A percentile compares a stretch with the other conserved stretches of the same genome.
phyloP scores from a whole-genome alignment of 2,797 vertebrate genomes.

The Poeciliopsis infans region DNA sequence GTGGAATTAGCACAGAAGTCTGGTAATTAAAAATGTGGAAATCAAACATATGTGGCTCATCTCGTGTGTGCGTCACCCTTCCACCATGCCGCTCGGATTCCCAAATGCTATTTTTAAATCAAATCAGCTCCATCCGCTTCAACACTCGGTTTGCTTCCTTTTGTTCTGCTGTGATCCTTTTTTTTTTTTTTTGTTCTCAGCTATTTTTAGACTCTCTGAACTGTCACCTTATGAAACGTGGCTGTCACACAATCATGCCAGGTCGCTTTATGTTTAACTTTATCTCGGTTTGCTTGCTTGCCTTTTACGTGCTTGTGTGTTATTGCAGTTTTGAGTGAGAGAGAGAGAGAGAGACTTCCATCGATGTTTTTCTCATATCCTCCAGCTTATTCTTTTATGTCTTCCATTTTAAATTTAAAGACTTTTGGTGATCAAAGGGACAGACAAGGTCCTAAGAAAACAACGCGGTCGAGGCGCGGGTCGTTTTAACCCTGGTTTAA shows the following conservation, averaged over 20 bases:
- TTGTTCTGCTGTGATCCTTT: slow-evolving; percentile 60
- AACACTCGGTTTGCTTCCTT: slow-evolving; percentile 35
- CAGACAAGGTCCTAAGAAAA: slow-evolving; percentile 33
- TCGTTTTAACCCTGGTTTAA: not conserved
- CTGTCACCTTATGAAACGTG: slow-evolving; percentile 49
- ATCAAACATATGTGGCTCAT: slow-evolving; percentile 60
- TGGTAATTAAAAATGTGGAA: slow-evolving; percentile 64
- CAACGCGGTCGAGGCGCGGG: slow-evolving; percentile 12
- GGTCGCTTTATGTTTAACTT: slow-evolving; percentile 34
- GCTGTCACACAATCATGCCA: slow-evolving; percentile 52
- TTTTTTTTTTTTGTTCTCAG: slow-evolving; percentile 41
- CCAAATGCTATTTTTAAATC: slow-evolving; percentile 37
- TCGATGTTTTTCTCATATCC: not conserved
- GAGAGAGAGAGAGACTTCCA: slow-evolving; percentile 14
- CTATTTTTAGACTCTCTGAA: slow-evolving; percentile 72
- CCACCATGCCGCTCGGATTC: slow-evolving; percentile 12
- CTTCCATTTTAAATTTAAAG: not conserved
- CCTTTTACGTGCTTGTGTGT: slow-evolving; percentile 25
- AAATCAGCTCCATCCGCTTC: slow-evolving; percentile 37
- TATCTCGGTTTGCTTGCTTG: slow-evolving; percentile 22
- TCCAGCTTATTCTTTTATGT: slow-evolving; percentile 8
- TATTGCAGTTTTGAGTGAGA: slow-evolving; percentile 12
- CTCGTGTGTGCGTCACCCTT: slow-evolving; percentile 32
- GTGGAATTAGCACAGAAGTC: slow-evolving; percentile 61
- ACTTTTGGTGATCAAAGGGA: slow-evolving; percentile 4